Evolutionary conservation across 2,888 invertebrate species (phyloP).

Genomic region (Netelia virgata): DNA sequence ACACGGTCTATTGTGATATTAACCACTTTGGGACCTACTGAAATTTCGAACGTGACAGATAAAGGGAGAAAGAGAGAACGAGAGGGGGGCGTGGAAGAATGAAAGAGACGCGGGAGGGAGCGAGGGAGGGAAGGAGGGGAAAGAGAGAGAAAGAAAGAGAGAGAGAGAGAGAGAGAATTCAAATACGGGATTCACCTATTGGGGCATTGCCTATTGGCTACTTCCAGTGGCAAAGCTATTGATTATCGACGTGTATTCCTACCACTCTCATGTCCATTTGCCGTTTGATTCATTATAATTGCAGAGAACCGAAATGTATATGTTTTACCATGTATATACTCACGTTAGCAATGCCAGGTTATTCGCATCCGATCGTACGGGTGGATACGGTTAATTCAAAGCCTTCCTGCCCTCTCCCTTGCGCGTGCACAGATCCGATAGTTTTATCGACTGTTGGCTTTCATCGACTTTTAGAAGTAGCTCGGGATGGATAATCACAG

Average conservation of each 20-base stretch:
- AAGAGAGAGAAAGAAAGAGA: constrained; percentile 3
- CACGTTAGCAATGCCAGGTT: neutral
- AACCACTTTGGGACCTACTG: constrained; percentile 13
- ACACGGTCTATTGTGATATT: constrained; percentile 43
- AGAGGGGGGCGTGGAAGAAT: neutral
- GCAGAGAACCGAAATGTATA: constrained; percentile 36
- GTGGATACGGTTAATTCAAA: constrained; percentile 28
- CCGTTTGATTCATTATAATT: constrained; percentile 69
- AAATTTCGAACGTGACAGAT: neutral
- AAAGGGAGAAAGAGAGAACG: neutral
- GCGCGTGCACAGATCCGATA: neutral
- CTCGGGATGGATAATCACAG: neutral
- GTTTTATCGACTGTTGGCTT: neutral
- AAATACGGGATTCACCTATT: constrained; percentile 66
- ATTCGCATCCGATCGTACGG: constrained; percentile 25
- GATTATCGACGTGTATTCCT: constrained; percentile 64
- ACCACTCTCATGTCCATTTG: constrained; percentile 61
- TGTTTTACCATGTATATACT: neutral
- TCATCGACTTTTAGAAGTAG: neutral
- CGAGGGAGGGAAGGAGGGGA: neutral
- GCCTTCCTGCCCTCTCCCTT: neutral
- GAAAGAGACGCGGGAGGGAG: neutral
- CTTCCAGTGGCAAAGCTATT: constrained; percentile 66
- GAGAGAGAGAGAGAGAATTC: constrained; percentile 52
- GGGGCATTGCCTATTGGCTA: constrained; percentile 59